Base-by-base conservation (phyloP, 1,140 invertebrate genomes). In the Metaphire vulgaris region DNA sequence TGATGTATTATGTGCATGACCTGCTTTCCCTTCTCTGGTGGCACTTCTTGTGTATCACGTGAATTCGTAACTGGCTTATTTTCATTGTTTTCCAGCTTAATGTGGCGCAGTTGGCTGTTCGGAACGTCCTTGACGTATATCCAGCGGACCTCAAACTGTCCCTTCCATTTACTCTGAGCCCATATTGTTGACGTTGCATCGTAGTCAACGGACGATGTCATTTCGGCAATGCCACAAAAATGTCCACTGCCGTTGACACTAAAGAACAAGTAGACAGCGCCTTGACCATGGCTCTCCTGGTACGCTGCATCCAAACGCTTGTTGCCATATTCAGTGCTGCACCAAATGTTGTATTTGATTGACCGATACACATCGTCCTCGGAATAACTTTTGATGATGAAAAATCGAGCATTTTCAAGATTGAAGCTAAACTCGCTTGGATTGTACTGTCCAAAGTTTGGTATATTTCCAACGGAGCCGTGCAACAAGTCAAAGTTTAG, bases 281-380 rank as follows among this genome's bases (percentile, higher is more conserved):
- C 93, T 80, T 91, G 91, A 0, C 88, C 89, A 78, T 93, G 91
- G 16, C 88, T 84, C 82, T 97, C 94, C 74, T 92, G 91, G 85
- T 91, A 98, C 31, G 96, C 96, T 76, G 91, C 89, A 85, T 99
- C 96, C 75, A 99, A 88, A 33, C 95, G 89, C 83, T 97, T 97
- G 86, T 99, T 99, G n/a, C 96, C 96, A 82, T 98, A 95, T 84
- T 98, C 96, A 0, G 96, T 98, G 81, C 94, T 97, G 86, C 96
- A 98, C 97, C 96, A 98, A 82, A 98, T 97, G 85, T 96, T 95
- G 86, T 98, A 98, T 86, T 98, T 98, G 83, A 98, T 99, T 79
- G 94, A 96, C 33, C 96, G 91, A 88, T 98, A 96, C 86, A 99
- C 97, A 85, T 98, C 97, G 86, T 98, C 97, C 87, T 99, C 97